Percentiles rank a stretch among this genome's conserved stretches.
These are phyloP conservation scores for Luperina nickerlii DNA, from an alignment of 2,888 invertebrate genomes.

Conservation along the genomic window DNA sequence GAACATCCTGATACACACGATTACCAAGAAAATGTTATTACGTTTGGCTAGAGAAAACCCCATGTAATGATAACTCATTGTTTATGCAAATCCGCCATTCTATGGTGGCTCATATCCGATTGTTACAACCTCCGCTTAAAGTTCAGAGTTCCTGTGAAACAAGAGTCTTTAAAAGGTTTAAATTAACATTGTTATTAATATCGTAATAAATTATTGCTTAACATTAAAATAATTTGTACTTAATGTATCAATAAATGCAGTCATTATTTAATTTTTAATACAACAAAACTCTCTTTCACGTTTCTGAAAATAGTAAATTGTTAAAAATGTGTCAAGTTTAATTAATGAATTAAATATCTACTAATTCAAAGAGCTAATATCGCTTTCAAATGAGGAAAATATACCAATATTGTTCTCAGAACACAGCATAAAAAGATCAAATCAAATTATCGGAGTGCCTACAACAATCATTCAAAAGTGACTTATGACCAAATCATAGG, in stretches of 20 bases:
- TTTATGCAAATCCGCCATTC: constrained; percentile 81
- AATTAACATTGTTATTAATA: constrained; percentile 22
- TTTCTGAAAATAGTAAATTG: not conserved
- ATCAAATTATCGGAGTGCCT: constrained; percentile 25
- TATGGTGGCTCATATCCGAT: constrained; percentile 74
- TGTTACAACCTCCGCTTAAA: constrained; percentile 58
- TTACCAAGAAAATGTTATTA: constrained; percentile 80
- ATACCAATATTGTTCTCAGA: constrained; percentile 56
- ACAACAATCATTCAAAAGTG: constrained; percentile 41
- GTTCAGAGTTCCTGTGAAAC: constrained; percentile 38
- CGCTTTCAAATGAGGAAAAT: constrained; percentile 57
- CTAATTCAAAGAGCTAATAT: not conserved
- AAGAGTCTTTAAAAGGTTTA: constrained; percentile 16
- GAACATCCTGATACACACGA: constrained; percentile 82
- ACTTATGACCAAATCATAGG: constrained; percentile 50
- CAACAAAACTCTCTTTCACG: not conserved
- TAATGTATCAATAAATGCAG: constrained; percentile 17
- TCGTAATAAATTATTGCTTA: constrained; percentile 25
- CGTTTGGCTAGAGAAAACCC: constrained; percentile 79
- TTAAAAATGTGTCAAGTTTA: not conserved
- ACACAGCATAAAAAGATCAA: constrained; percentile 51
- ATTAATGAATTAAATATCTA: not conserved
- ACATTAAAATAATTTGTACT: not conserved
- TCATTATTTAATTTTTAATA: not conserved
- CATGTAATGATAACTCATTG: constrained; percentile 74